Conservation (phyloP, 2,888 invertebrate genomes). For the Campopleginae sp. region DNA sequence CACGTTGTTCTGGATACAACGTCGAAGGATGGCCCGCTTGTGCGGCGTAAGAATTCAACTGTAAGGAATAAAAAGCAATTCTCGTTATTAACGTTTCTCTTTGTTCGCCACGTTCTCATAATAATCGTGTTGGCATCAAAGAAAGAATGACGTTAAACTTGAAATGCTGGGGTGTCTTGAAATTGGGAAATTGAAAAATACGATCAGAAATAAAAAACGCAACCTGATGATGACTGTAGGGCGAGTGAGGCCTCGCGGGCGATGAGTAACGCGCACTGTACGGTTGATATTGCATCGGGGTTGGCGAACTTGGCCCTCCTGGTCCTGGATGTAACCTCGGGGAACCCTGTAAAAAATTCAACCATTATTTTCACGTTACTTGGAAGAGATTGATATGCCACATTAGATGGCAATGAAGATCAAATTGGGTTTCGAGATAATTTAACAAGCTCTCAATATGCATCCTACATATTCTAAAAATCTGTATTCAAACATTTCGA, state of each 20-base stretch:
- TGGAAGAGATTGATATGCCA: neutral
- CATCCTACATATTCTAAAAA: neutral
- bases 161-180: neutral
- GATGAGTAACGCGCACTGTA: slow-evolving; percentile 83
- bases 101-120: neutral
- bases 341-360: slow-evolving; percentile 77
- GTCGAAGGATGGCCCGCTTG: slow-evolving; percentile 81
- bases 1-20: slow-evolving; percentile 82
- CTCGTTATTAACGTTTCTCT: neutral
- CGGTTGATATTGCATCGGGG: slow-evolving; percentile 83
- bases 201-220: neutral
- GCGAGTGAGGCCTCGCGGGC: slow-evolving; percentile 82
- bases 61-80: slow-evolving; percentile 58
- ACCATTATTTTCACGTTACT: slow-evolving; percentile 1
- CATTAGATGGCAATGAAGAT: neutral
- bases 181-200: neutral
- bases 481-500: neutral
- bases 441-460: neutral
- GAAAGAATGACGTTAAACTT: neutral
- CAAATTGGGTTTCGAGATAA: neutral
- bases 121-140: neutral
- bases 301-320: slow-evolving; percentile 82
- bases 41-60: slow-evolving; percentile 82
- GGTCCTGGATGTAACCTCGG: slow-evolving; percentile 82
- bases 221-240: slow-evolving; percentile 83